Evolutionary conservation across 1,140 invertebrate species (phyloP).

Genomic region (Drosophila mauritiana): DNA sequence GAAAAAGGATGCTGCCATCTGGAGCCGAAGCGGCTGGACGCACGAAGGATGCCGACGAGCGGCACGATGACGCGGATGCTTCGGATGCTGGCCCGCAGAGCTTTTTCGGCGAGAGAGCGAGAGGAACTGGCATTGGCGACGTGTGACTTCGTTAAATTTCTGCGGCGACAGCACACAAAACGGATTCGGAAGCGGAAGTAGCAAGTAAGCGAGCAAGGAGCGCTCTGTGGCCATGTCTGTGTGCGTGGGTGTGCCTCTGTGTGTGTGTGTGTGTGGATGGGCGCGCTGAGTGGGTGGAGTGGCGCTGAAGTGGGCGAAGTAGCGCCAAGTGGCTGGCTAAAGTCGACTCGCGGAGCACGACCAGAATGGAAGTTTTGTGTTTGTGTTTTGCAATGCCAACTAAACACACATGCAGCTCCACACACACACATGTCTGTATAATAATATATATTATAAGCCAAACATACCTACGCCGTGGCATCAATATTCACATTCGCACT

Average conservation of each 20-base stretch:
- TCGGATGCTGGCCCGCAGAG: constrained; percentile 42
- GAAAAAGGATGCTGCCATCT: constrained; percentile 64
- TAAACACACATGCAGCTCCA: constrained; percentile 14
- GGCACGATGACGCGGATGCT: constrained; percentile 12
- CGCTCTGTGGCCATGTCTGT: constrained; percentile 14
- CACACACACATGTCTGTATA: constrained; percentile 3
- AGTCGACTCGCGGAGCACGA: constrained; percentile 56
- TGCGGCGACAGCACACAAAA: constrained; percentile 83
- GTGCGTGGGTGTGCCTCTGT: background rate
- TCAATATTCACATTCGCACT: constrained; percentile 83
- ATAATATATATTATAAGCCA: constrained; percentile 10
- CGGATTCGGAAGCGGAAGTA: constrained; percentile 82
- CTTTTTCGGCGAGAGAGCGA: constrained; percentile 20
- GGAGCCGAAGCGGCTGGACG: constrained; percentile 26
- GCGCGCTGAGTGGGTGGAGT: constrained; percentile 19
- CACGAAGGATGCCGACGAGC: constrained; percentile 14
- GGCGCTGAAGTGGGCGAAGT: constrained; percentile 62
- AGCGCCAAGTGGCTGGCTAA: constrained; percentile 71
- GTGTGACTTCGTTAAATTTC: constrained; percentile 83
- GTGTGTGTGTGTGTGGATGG: background rate
- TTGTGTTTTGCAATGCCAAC: constrained; percentile 50
- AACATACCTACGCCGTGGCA: constrained; percentile 47
- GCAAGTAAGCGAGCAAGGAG: constrained; percentile 78
- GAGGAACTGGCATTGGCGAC: constrained; percentile 48
- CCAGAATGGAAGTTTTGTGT: constrained; percentile 49